Evolutionary conservation across 2,888 invertebrate genomes (phyloP).

Genomic region (Scotopteryx bipunctaria): DNA sequence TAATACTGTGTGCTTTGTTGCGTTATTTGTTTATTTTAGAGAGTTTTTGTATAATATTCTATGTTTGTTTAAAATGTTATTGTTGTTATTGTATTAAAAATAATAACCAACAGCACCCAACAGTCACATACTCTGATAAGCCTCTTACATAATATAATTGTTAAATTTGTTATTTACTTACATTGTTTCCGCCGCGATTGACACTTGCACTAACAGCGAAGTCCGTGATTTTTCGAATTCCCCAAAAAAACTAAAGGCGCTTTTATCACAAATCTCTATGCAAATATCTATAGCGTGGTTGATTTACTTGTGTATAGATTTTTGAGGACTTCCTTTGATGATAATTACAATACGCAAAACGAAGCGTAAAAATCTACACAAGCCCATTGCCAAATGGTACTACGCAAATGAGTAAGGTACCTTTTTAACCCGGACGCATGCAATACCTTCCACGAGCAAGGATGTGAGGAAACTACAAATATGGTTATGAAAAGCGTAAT

Average conservation of each 20-base stretch:
- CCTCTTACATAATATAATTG: too few relatives aligned
- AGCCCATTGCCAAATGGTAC: slow-evolving; percentile 16
- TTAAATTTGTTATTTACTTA: background rate
- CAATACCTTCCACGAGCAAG: slow-evolving; percentile 10
- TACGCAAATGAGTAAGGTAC: background rate
- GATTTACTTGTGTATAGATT: background rate
- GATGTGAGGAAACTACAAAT: slow-evolving; percentile 23
- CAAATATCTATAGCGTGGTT: background rate
- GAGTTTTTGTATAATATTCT: too few relatives aligned
- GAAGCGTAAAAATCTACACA: slow-evolving; percentile 22
- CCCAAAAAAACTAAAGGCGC: background rate
- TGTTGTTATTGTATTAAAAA: too few relatives aligned
- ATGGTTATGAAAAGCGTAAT: slow-evolving; percentile 18
- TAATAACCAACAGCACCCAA: too few relatives aligned
- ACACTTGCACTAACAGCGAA: background rate
- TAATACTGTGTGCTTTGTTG: too few relatives aligned
- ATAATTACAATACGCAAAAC: slow-evolving; percentile 23
- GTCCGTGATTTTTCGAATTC: background rate
- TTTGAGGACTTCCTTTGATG: slow-evolving; percentile 7
- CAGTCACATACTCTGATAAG: too few relatives aligned
- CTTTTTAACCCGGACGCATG: slow-evolving; percentile 8
- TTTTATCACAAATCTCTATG: background rate
- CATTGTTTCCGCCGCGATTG: background rate
- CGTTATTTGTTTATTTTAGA: too few relatives aligned
- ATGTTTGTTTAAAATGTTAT: too few relatives aligned